Evolutionary conservation across 2,888 invertebrate species (phyloP).

Genomic region (Nemoura dubitans): DNA sequence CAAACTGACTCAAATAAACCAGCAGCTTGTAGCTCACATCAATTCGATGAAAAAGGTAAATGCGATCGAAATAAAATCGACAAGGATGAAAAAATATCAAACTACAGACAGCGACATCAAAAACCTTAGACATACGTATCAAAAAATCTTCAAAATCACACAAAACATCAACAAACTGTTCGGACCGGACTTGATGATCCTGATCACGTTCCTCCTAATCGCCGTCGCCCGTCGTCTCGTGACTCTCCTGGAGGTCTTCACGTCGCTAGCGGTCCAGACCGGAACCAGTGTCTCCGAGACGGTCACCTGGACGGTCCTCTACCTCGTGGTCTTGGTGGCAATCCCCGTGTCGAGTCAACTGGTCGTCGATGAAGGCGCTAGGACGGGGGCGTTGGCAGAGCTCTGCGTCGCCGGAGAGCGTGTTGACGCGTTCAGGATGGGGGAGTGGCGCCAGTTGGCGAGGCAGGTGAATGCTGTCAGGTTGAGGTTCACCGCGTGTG

Average conservation of each 20-base stretch:
- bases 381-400: neutral
- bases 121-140: no score
- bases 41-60: no score
- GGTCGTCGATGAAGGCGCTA: neutral
- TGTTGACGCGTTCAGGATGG: no score
- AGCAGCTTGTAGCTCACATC: no score
- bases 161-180: neutral
- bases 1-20: neutral
- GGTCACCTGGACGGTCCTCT: neutral
- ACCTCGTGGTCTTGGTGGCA: neutral
- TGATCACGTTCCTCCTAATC: neutral
- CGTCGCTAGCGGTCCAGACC: no score
- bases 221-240: neutral
- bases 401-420: no score
- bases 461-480: neutral
- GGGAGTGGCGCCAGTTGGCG: neutral
- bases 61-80: no score
- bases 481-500: slow-evolving; percentile 1
- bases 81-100: neutral
- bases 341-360: neutral
- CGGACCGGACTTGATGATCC: neutral
- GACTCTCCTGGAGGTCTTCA: neutral
- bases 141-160: neutral
- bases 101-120: no score
- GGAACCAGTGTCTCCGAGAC: no score